Evolutionary conservation across 2,797 vertebrate species (phyloP), one percentile per base, ranked within the genome.

Genomic region (Notoglanidium macrostoma): DNA sequence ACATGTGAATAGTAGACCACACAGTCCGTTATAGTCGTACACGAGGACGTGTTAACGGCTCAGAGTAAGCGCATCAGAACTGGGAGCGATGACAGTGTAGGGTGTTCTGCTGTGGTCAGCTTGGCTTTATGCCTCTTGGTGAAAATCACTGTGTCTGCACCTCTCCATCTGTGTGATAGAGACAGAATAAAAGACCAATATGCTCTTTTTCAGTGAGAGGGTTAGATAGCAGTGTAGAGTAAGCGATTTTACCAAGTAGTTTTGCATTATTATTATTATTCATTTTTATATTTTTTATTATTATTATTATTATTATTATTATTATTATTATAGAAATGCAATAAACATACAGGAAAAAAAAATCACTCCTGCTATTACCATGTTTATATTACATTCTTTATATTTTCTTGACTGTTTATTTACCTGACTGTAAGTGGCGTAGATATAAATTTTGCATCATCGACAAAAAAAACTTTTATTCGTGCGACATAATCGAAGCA

Each of bases 101-200:
- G 49, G 78, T 85, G 77, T 87, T 90, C 73, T 90, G 86, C 87
- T 87, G 86, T 84, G 76, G 89, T 89, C 87, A 90, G 87, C 87
- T 87, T 87, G 86, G 86, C 83, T 87, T 29, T 85, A 44, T 86
- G 79, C 40, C 79, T n/a, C 23, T 46, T n/a, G 23, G 5, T 6
- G 29, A 82, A 88, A 88, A 85, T 61, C 77, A 86, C 57, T 65
- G 67, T n/a, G 74, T 84, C 44, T 57, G 72, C 57, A 67, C 63
- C 49, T 61, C 57, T 72, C 57, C 23, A 5, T 81, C 35, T 81
- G 78, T 35, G 29, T 84, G 61, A 81, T 59, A 26, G 57, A 14
- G 78, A 46, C 11, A 14, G 23, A 46, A 26, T 44, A 3, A 61
- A 26, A 40, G 29, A n/a, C 23, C 8, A 61, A 63, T 44, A 80